phyloP scores from a whole-genome alignment of 1,140 invertebrate genomes.

The Mactra quadrangularis region DNA sequence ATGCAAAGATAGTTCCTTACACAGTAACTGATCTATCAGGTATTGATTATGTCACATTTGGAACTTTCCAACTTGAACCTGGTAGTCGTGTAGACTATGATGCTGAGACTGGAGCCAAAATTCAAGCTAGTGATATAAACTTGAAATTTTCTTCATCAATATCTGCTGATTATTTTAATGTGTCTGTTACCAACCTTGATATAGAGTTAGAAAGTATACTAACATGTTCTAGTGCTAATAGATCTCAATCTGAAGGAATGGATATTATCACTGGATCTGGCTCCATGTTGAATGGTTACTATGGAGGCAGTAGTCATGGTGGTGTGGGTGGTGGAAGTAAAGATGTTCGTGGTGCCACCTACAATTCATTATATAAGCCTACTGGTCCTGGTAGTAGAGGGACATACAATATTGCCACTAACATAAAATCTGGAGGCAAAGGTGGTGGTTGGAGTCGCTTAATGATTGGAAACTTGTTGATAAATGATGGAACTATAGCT shows the following conservation, averaged over 20 bases:
- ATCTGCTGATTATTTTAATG: slow-evolving; percentile 74
- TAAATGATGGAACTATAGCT: slow-evolving; percentile 35
- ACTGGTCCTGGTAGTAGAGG: slow-evolving; percentile 24
- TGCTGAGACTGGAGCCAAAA: slow-evolving; percentile 71
- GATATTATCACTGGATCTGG: slow-evolving; percentile 66
- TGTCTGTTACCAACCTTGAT: slow-evolving; percentile 68
- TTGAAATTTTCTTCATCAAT: slow-evolving; percentile 71
- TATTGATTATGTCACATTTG: slow-evolving; percentile 71
- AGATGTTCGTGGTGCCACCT: slow-evolving; percentile 2
- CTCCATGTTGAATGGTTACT: slow-evolving; percentile 12
- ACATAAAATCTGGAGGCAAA: slow-evolving; percentile 4
- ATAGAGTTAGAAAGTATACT: slow-evolving; percentile 72
- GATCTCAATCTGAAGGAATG: slow-evolving; percentile 64
- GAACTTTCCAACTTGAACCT: slow-evolving; percentile 73
- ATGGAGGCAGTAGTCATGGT: slow-evolving; percentile 12
- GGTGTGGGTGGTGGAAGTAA: background rate
- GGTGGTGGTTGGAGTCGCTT: slow-evolving; percentile 17
- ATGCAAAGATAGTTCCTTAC: slow-evolving; percentile 72
- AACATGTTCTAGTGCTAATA: slow-evolving; percentile 69
- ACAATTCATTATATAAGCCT: slow-evolving; percentile 20
- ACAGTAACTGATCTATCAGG: slow-evolving; percentile 59
- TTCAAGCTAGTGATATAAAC: slow-evolving; percentile 70
- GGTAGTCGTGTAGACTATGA: slow-evolving; percentile 73
- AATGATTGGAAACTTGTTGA: slow-evolving; percentile 3
- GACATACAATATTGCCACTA: background rate